Base-by-base conservation (phyloP, 1,140 invertebrate genomes). In the Drosophila suzukii region DNA sequence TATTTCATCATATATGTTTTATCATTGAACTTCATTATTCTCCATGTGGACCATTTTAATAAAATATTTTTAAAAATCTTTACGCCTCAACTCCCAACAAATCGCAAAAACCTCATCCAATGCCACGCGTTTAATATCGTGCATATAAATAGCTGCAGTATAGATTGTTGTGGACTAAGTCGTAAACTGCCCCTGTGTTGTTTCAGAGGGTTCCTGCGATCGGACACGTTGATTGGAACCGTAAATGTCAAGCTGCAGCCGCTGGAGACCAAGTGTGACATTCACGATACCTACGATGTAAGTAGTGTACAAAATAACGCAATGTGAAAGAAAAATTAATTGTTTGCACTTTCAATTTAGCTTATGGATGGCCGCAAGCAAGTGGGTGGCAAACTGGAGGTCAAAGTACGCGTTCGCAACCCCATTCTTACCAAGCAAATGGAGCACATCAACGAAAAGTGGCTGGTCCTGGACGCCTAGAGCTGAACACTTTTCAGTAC, bases 261-360 rank as follows among this genome's bases (percentile, higher is more conserved):
- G 15, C 93, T 99, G 47, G 97, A 99, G 94, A 96, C 95, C 0
- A 95, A 97, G 62, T 97, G 97, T 88, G 96, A 95, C 44, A 92
- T 98, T 57, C 98, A 99, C 92, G 97, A 99, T 71, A 96, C 97
- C 6, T 97, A 96, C 93, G 96, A 98, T 92, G 97, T 98, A 93
- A 97, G 96, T 95, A 97, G 95, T 95, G 56, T 56, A 91, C 74
- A 84, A 4, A 51, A 36, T 4, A 7, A 8, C 10, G 1, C 8
- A 17, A 4, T 10, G 34, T 1, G 5, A 24, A 8, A 13, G 10
- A 13, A 0, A 13, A 88, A 53, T 76, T 53, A 50, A 67, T 13
- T 76, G n/a, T 12, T 32, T 4, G 56, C 8, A 30, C 11, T 41
- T 10, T 17, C 6, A 44, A 93, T 93, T 49, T 92, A 97, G 96